Evolutionary conservation across 2,797 vertebrate genomes (phyloP).

Genomic region (Enteromius afrohamiltoni): DNA sequence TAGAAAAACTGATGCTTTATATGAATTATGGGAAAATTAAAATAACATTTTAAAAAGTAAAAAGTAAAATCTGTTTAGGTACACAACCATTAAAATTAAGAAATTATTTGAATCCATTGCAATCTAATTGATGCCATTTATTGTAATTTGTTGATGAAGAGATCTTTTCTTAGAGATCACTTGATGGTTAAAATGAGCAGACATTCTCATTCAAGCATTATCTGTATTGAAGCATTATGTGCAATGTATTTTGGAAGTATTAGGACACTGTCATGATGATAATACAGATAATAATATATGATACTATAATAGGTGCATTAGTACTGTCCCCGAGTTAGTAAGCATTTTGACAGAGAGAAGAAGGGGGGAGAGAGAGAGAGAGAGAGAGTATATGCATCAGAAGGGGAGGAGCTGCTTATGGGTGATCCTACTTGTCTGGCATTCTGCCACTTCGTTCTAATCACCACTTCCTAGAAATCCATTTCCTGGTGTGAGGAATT

Average conservation of each 20-base stretch:
- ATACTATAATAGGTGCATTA: constrained; percentile 51
- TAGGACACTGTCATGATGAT: not conserved
- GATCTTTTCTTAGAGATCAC: not conserved
- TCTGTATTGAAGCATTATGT: not conserved
- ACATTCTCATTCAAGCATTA: not conserved
- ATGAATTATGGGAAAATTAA: no score
- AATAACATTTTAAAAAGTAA: no score
- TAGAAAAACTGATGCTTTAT: not conserved
- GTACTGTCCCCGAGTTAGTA: constrained; percentile 10
- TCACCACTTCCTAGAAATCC: constrained; percentile 67
- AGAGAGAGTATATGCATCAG: constrained; percentile 33
- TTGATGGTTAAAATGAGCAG: not conserved
- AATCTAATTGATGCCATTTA: not conserved
- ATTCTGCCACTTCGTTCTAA: constrained; percentile 61
- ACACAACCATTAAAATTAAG: not conserved
- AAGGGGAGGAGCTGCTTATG: constrained; percentile 42
- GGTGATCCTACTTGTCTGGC: constrained; percentile 61
- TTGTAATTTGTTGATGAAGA: constrained; percentile 7
- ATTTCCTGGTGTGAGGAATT: constrained; percentile 62
- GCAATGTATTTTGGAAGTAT: not conserved
- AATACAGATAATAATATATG: not conserved
- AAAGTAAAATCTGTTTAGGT: not conserved
- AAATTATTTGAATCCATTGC: not conserved
- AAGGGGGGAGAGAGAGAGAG: constrained; percentile 29
- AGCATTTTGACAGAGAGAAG: not conserved